These are phyloP conservation scores for Pomacea maculata DNA, from an alignment of 1,140 invertebrate genomes.

Conservation along the genomic window DNA sequence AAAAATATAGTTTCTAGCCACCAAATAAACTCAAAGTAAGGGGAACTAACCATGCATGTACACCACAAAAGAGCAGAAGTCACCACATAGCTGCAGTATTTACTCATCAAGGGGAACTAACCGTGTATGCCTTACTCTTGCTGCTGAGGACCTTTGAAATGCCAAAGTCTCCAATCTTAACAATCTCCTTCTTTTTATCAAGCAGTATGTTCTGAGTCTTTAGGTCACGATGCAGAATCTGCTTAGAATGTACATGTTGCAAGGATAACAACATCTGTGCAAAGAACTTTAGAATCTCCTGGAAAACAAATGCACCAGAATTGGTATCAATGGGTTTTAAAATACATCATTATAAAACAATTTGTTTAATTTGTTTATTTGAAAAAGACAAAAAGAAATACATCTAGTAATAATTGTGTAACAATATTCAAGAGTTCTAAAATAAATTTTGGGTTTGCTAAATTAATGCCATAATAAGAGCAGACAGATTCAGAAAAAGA, in stretches of 20 bases:
- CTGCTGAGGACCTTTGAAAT: slow-evolving; percentile 67
- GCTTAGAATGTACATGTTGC: slow-evolving; percentile 66
- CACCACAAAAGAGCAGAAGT: no score
- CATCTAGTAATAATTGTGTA: no score
- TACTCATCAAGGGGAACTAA: slow-evolving; percentile 58
- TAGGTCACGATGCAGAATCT: slow-evolving; percentile 65
- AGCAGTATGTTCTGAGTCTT: slow-evolving; percentile 67
- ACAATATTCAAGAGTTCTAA: no score
- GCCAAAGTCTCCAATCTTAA: slow-evolving; percentile 67
- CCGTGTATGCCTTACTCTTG: slow-evolving; percentile 71
- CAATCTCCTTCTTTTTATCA: slow-evolving; percentile 62
- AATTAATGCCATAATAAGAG: not conserved
- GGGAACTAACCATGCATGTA: no score
- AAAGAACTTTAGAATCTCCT: slow-evolving; percentile 64
- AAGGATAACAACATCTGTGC: slow-evolving; percentile 65
- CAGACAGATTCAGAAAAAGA: not conserved
- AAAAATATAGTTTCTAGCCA: no score
- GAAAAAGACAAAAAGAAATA: no score
- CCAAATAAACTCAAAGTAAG: no score
- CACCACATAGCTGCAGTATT: no score
- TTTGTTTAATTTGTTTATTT: no score
- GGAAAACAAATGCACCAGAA: slow-evolving; percentile 16
- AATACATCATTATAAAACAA: no score
- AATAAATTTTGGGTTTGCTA: not conserved
- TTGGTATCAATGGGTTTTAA: no score